A percentile compares a stretch with the other conserved stretches of the same genome.
Conservation (phyloP, 2,888 invertebrate species). For the Caenorhabditis drosophilae region DNA sequence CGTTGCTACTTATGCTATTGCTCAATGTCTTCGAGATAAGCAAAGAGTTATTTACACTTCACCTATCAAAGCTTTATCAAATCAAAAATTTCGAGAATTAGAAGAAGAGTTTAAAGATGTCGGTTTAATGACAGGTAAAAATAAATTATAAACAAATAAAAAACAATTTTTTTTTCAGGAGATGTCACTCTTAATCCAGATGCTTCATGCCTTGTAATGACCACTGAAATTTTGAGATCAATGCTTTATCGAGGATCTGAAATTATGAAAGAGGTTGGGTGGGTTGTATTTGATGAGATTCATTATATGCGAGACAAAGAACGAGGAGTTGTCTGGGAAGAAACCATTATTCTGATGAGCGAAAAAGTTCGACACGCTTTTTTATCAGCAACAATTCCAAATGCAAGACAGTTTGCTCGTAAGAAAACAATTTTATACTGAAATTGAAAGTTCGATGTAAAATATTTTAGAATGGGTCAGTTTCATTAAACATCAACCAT, state of each 20-base stretch:
- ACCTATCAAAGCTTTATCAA: slow-evolving; percentile 97
- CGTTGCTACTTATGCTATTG: slow-evolving; percentile 94
- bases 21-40: slow-evolving; percentile 87
- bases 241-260: slow-evolving; percentile 98
- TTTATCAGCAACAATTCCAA: slow-evolving; percentile 97
- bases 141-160: too few species aligned
- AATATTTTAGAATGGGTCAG: slow-evolving; percentile 63
- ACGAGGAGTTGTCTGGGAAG: slow-evolving; percentile 99
- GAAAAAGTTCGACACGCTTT: slow-evolving; percentile 98
- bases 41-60: slow-evolving; percentile 99
- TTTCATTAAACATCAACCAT: slow-evolving; percentile 76
- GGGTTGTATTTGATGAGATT: slow-evolving; percentile 99
- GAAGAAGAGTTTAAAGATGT: slow-evolving; percentile 84
- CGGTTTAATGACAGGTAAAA: slow-evolving; percentile 92
- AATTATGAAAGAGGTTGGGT: slow-evolving; percentile 97
- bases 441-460: background rate
- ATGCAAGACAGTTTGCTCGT: slow-evolving; percentile 84
- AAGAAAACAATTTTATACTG: slow-evolving; percentile 1
- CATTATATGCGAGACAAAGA: slow-evolving; percentile 99
- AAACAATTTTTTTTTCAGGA: too few species aligned
- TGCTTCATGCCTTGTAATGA: slow-evolving; percentile 98
- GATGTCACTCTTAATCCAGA: slow-evolving; percentile 98
- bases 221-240: slow-evolving; percentile 98
- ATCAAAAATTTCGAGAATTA: slow-evolving; percentile 98
- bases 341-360: slow-evolving; percentile 93